Conservation (phyloP, 2,797 vertebrate species). For the Microchirus variegatus region DNA sequence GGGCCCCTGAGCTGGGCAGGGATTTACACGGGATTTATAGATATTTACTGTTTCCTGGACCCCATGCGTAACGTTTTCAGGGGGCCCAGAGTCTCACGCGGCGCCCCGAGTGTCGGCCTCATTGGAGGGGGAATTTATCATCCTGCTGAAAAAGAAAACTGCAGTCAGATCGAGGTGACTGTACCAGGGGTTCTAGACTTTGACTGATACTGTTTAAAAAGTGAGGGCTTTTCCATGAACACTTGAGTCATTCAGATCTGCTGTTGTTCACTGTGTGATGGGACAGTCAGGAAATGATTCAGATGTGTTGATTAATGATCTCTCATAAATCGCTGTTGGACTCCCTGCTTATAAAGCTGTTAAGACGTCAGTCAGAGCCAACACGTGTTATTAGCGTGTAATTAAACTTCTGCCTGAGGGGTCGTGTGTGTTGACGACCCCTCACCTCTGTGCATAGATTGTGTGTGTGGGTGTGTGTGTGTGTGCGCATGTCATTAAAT, state of each 20-base stretch:
- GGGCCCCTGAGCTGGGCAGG: slow-evolving; percentile 14
- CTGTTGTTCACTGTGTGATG: background rate
- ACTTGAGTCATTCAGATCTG: background rate
- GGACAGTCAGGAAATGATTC: slow-evolving; percentile 19
- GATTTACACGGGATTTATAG: slow-evolving; percentile 1
- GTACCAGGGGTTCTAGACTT: background rate
- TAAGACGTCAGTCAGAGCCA: slow-evolving; percentile 27
- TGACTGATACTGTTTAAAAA: background rate
- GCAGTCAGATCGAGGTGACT: slow-evolving; percentile 8
- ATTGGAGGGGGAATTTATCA: background rate
- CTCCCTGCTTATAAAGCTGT: slow-evolving; percentile 12
- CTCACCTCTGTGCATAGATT: background rate
- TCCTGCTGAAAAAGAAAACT: background rate
- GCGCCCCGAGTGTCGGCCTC: background rate
- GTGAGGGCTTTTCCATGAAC: too few relatives aligned
- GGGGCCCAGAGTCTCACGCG: slow-evolving; percentile 21
- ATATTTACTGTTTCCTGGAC: slow-evolving; percentile 61
- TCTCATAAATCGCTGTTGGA: background rate
- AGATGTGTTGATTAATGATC: slow-evolving; percentile 7
- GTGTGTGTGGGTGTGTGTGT: slow-evolving; percentile 10
- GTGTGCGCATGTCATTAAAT: slow-evolving; percentile 16
- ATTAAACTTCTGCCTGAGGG: slow-evolving; percentile 46
- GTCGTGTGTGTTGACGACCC: slow-evolving; percentile 19
- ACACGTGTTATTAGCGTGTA: slow-evolving; percentile 54
- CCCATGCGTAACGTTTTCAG: slow-evolving; percentile 24